Evolutionary conservation across 2,113 vertebrate species (phyloP).

Genomic region (Ciconia boyciana): DNA sequence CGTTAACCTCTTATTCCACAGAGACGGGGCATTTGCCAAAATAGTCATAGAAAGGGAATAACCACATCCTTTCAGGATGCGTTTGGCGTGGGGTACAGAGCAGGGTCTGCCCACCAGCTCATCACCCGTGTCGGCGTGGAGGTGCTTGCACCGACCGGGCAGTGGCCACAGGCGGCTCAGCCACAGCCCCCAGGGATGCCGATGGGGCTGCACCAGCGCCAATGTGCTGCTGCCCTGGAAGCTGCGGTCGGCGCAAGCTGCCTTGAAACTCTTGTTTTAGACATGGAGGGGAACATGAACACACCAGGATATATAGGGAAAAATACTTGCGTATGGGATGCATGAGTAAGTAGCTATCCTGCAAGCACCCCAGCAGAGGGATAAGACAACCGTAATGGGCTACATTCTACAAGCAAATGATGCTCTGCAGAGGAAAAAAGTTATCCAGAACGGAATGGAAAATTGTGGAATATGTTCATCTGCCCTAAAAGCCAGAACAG

Average conservation of each 20-base stretch:
- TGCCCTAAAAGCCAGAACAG: neutral
- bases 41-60: neutral
- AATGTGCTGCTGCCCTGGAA: neutral
- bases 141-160: neutral
- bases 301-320: neutral
- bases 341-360: neutral
- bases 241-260: fast-evolving
- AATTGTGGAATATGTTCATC: neutral
- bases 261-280: neutral
- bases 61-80: neutral
- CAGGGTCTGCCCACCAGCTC: fast-evolving
- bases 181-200: neutral
- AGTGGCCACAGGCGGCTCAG: neutral
- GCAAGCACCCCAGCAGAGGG: neutral
- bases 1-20: neutral
- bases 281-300: neutral
- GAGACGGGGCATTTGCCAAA: neutral
- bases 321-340: fast-evolving
- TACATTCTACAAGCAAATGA: neutral
- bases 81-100: fast-evolving
- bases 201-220: neutral
- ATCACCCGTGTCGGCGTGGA: fast-evolving
- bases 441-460: neutral
- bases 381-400: fast-evolving
- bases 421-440: neutral